Conservation (phyloP, 1,140 invertebrate genomes). For the Heliconius himera region DNA sequence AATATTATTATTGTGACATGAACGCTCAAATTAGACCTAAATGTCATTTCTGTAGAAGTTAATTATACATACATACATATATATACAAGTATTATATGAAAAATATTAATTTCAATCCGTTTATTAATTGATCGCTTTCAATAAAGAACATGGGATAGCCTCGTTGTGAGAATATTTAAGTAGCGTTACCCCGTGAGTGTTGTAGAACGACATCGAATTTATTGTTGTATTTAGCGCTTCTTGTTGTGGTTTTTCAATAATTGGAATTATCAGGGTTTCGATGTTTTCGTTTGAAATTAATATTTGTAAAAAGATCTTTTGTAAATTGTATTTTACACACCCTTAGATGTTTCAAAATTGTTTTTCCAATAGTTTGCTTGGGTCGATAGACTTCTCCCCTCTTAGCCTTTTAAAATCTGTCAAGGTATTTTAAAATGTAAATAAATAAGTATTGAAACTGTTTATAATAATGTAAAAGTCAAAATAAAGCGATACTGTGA, state of each 20-base stretch:
- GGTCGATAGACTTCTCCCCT: slow-evolving; percentile 63
- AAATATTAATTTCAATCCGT: neutral
- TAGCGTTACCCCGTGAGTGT: slow-evolving; percentile 59
- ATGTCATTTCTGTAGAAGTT: slow-evolving; percentile 15
- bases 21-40: slow-evolving; percentile 72
- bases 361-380: slow-evolving; percentile 61
- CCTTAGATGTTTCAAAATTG: slow-evolving; percentile 54
- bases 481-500: slow-evolving; percentile 81
- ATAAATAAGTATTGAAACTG: slow-evolving; percentile 77
- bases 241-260: slow-evolving; percentile 73
- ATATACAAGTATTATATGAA: neutral
- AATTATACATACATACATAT: neutral
- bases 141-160: slow-evolving; percentile 15
- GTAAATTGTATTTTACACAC: slow-evolving; percentile 51
- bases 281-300: slow-evolving; percentile 69
- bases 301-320: slow-evolving; percentile 61
- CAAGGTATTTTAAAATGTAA: slow-evolving; percentile 69
- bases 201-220: slow-evolving; percentile 78
- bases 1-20: slow-evolving; percentile 62
- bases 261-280: slow-evolving; percentile 80
- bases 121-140: slow-evolving; percentile 23
- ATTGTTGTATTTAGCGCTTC: slow-evolving; percentile 74
- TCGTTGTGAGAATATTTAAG: slow-evolving; percentile 39
- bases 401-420: slow-evolving; percentile 60
- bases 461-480: slow-evolving; percentile 79